Percentiles rank a stretch among this genome's conserved stretches.
These are phyloP conservation scores for Clavelina lepadiformis DNA, from an alignment of 23 tunicate genomes.

Conservation along the genomic window DNA sequence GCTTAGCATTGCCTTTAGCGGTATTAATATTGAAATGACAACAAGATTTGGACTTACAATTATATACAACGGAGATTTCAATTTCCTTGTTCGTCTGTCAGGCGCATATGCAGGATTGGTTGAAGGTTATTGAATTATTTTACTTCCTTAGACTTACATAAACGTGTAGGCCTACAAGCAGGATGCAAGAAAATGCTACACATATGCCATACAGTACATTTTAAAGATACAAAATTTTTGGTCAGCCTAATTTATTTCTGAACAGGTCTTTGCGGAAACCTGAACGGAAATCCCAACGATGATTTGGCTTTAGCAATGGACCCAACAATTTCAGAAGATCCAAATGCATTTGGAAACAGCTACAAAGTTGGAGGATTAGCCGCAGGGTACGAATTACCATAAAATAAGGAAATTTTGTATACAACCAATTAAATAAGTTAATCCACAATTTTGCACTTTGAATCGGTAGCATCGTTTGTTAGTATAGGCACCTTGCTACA, in stretches of 20 bases:
- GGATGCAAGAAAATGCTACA: no score
- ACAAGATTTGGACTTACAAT: constrained; percentile 9
- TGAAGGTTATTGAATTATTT: not conserved
- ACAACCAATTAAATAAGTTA: no score
- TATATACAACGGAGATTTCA: constrained; percentile 8
- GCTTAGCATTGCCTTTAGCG: not conserved
- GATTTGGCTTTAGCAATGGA: constrained; percentile 11
- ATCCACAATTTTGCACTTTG: no score
- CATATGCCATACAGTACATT: no score
- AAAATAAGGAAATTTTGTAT: no score
- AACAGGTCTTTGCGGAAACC: constrained; percentile 22
- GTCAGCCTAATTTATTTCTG: not conserved
- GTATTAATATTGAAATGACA: constrained; percentile 7
- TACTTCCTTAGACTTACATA: no score
- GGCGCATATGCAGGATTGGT: constrained; percentile 8
- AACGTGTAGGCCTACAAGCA: no score
- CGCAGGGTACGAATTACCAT: constrained; percentile 10
- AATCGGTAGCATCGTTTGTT: no score
- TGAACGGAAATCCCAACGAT: constrained; percentile 17
- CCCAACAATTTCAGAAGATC: not conserved
- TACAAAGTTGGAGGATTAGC: constrained; percentile 8
- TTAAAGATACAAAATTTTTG: no score
- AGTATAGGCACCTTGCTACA: no score
- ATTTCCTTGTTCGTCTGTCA: not conserved
- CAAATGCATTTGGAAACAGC: constrained; percentile 10